Conservation (phyloP, 2,888 invertebrate species). For the Dynastes grantii region DNA sequence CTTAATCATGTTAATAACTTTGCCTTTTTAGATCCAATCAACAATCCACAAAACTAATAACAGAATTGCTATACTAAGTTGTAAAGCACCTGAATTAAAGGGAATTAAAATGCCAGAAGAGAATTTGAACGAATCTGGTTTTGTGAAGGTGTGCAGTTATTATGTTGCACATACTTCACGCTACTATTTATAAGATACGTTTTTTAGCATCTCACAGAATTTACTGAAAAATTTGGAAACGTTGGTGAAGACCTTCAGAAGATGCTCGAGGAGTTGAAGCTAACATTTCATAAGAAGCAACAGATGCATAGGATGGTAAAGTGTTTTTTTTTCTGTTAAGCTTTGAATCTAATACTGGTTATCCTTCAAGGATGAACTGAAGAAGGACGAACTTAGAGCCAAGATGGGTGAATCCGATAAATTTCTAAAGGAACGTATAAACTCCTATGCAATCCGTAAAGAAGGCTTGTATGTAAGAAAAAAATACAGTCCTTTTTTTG, state of each 20-base stretch:
- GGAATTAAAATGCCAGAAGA: constrained; percentile 7
- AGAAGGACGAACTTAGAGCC: not conserved
- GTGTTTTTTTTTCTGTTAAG: not conserved
- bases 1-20: not conserved
- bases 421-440: not conserved
- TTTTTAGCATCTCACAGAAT: not conserved
- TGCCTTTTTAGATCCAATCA: constrained; percentile 11
- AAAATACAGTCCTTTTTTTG: not conserved
- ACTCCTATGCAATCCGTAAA: not conserved
- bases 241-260: not conserved
- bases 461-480: constrained; percentile 1
- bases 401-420: not conserved
- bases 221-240: not conserved
- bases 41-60: constrained; percentile 7
- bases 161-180: not conserved
- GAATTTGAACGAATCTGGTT: not conserved
- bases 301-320: not conserved
- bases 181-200: not conserved
- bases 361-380: not conserved
- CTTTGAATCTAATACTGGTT: not conserved
- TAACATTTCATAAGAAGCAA: not conserved
- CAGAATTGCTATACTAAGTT: constrained; percentile 9
- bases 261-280: not conserved
- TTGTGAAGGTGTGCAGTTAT: not conserved
- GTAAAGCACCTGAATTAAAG: constrained; percentile 14